Evolutionary conservation across 2,888 invertebrate species (phyloP), one percentile per base, ranked within the genome.

Genomic region (Metellina segmentata): DNA sequence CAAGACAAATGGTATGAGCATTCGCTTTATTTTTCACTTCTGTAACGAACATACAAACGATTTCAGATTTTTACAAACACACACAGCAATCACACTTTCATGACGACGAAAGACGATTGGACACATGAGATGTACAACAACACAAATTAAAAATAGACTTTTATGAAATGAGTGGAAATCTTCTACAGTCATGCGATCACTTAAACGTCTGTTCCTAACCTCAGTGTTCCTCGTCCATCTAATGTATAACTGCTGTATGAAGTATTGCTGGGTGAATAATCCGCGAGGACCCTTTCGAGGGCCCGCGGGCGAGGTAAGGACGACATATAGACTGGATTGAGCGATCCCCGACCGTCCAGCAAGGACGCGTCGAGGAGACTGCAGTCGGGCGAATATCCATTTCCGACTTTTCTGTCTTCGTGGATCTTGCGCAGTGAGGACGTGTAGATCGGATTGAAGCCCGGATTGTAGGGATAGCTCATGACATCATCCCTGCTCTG

Each of bases 391-490:
- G 61, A 61, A 1, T 61, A 61, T 9, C 61, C 61, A 61, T 61
- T 7, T 51, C 53, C 72, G 6, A 13, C 20, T 70, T 48, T 70
- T 13, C 51, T 83, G 5, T 19, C 71, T 1, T 61, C 16, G 16
- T 11, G 71, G 6, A 78, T n/a, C 34, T 34, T 34, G 7, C 85
- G 72, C 61, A 90, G 34, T 9, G 91, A 91, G 2, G 92, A 92
- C n/a, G 92, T 92, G 48, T 92, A 92, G 9, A 78, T 52, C 16
- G 92, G 89, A 69, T 88, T 78, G 70, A 91, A 91, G 6, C 48
- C 48, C 20, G 90, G 90, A 83, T 91, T 91, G 34, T 71, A 91
- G 19, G 91, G 91, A 74, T 74, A 82, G 69, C 86, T 91, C 20
- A 83, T n/a, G 1, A 83, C 72, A n/a, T 87, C 91, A 4, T 71